phyloP scores from a whole-genome alignment of 2,113 vertebrate genomes.

The Struthidea cinerea region DNA sequence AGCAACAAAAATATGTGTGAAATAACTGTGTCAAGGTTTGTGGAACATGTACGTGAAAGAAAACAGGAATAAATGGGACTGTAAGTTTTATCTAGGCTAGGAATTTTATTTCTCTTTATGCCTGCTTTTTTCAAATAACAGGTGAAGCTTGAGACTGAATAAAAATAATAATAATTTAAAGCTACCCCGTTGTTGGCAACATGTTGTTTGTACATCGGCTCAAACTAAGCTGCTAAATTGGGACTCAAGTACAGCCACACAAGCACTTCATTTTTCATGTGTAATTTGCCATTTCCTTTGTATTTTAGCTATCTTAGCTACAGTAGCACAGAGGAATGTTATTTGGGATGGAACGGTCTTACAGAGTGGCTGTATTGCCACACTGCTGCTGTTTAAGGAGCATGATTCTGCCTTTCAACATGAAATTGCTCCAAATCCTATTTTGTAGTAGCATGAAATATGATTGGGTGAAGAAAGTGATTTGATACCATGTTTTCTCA shows the following conservation, averaged over 20 bases:
- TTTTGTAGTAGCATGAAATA: slow-evolving; percentile 65
- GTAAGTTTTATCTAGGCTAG: not conserved
- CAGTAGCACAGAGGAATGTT: not conserved
- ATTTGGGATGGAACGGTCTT: not conserved
- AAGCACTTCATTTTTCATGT: not conserved
- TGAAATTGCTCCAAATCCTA: slow-evolving; percentile 56
- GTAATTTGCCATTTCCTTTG: slow-evolving; percentile 39
- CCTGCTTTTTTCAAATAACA: not conserved
- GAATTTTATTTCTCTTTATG: not conserved
- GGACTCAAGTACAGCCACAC: not conserved
- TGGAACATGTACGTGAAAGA: not conserved
- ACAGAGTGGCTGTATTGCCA: not conserved
- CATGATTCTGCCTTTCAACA: slow-evolving; percentile 49
- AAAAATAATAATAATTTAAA: not conserved
- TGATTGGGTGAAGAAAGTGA: slow-evolving; percentile 62
- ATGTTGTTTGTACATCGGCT: not conserved
- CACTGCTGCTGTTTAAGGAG: slow-evolving; percentile 36
- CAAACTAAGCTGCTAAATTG: not conserved
- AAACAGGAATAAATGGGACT: not conserved
- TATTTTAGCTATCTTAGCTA: slow-evolving; percentile 8
- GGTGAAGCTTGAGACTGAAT: not conserved
- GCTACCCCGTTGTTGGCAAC: not conserved
- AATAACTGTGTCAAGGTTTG: not conserved
- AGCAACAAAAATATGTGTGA: not conserved
- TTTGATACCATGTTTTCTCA: slow-evolving; percentile 42